Base-by-base conservation (phyloP, 2,113 vertebrate genomes). In the Misgurnus anguillicaudatus region DNA sequence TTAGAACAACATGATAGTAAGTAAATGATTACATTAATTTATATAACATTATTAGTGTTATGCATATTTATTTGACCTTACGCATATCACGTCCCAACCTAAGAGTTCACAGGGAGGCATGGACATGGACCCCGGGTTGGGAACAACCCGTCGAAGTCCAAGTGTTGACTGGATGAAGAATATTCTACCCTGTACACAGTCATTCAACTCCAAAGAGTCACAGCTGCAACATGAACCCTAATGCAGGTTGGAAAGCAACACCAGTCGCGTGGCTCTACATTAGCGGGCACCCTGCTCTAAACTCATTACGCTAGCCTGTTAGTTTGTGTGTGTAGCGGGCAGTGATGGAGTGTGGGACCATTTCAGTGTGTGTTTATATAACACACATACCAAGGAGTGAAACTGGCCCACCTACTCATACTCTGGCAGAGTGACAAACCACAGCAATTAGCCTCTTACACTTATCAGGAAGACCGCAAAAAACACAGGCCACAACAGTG, bases 271-370 rank as follows among this genome's bases (percentile, higher is more conserved):
- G 47, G n/a, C 69, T 47, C 69, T 39, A 24, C 5, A 51, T 69
- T 69, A 51, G 65, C 62, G 39, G 21, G 75, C 69, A 77, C 62
- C 42, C 4, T 41, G 6, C 41, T 69, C 58, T 66, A 60, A 68
- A 80, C 42, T 11, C 60, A 39, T 68, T 78, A 67, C 57, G 62
- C 60, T 53, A 61, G 65, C 24, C 64, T 45, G 70, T 55, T 48
- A 55, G 77, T 79, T 75, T 83, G 75, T 80, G 73, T 76, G 68
- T 77, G 61, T 84, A 68, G 66, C 21, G 31, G 77, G 68, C 83
- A 79, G 67, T 80, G 83, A 82, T 82, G 48, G 53, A 79, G 61
- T 79, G 62, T 45, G 13, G 41, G 65, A 39, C 67, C 65, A 64
- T 48, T 55, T 55, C 53, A 38, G 39, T 83, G 78, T 80, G 72